A percentile compares a stretch with the other conserved stretches of the same genome.
These are phyloP conservation scores for Semaprochilodus insignis DNA, from an alignment of 2,797 vertebrate genomes.

Conservation along the genomic window DNA sequence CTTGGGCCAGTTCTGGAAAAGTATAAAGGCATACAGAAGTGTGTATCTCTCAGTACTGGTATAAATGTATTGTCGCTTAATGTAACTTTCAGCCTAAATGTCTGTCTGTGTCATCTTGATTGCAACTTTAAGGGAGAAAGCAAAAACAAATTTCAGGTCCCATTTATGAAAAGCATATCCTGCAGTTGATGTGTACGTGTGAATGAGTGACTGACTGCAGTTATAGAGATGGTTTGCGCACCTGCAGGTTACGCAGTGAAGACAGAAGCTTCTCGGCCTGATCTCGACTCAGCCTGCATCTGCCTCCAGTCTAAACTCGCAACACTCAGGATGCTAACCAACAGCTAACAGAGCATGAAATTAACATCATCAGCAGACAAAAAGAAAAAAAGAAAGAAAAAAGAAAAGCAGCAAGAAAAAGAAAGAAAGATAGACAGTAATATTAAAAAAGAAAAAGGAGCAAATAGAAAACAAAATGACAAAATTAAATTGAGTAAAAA, in stretches of 20 bases:
- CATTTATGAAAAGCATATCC: not conserved
- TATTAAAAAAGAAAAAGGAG: not conserved
- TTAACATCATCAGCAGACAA: too few species aligned
- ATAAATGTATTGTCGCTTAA: too few species aligned
- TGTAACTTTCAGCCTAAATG: too few species aligned
- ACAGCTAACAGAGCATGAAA: not conserved
- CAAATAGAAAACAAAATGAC: not conserved
- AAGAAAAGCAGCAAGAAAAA: not conserved
- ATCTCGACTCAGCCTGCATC: slow-evolving; percentile 68
- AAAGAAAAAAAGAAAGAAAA: not conserved
- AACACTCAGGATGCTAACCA: slow-evolving; percentile 64
- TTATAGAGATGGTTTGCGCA: slow-evolving; percentile 45
- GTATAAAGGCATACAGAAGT: too few species aligned
- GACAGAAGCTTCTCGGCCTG: slow-evolving; percentile 75
- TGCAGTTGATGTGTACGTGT: not conserved
- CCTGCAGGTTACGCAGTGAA: slow-evolving; percentile 73
- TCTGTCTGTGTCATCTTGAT: too few species aligned
- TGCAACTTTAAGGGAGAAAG: not conserved
- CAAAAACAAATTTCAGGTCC: not conserved
- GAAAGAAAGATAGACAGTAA: not conserved
- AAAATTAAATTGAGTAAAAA: not conserved
- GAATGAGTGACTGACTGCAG: not conserved
- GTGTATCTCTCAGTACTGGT: too few species aligned
- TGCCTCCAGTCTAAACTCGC: slow-evolving; percentile 72
- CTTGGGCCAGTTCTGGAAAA: too few species aligned